These are phyloP conservation scores for Strigamia maritima DNA, from an alignment of 2,888 invertebrate genomes.

Conservation along the genomic window DNA sequence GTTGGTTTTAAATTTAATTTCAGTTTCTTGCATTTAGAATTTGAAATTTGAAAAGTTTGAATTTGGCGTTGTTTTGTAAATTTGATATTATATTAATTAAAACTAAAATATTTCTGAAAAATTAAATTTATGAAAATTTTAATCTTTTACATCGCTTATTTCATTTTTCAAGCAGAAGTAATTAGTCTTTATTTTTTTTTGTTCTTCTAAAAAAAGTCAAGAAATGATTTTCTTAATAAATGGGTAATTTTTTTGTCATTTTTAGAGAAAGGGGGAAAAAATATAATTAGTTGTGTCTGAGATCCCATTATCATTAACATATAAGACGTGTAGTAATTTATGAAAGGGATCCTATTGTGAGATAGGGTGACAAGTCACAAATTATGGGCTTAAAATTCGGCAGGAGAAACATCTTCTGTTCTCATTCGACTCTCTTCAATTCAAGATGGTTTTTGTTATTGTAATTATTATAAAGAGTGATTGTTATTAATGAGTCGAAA, in stretches of 20 bases:
- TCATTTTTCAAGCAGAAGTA: not conserved
- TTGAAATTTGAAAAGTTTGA: too few relatives aligned
- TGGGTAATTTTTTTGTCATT: not conserved
- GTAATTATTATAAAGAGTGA: slow-evolving; percentile 4
- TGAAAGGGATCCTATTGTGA: not conserved
- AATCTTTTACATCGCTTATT: not conserved
- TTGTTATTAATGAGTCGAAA: not conserved
- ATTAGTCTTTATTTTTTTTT: not conserved
- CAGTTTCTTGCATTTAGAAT: too few relatives aligned
- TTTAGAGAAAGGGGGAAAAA: not conserved
- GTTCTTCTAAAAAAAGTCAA: not conserved
- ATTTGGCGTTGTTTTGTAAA: too few relatives aligned
- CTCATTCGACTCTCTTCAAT: not conserved
- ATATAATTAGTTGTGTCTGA: not conserved
- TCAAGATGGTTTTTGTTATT: slow-evolving; percentile 4
- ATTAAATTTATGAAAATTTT: not conserved
- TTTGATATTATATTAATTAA: too few relatives aligned
- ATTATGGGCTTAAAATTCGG: not conserved
- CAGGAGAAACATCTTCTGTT: not conserved
- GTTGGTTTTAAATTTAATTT: too few relatives aligned
- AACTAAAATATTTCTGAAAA: not conserved
- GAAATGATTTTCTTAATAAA: not conserved
- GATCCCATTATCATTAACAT: not conserved
- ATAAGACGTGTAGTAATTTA: slow-evolving; percentile 4
- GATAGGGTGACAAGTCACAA: slow-evolving; percentile 4